These are phyloP conservation scores for Delphinus delphis DNA, from an alignment of 2,113 vertebrate species.

Conservation along the genomic window DNA sequence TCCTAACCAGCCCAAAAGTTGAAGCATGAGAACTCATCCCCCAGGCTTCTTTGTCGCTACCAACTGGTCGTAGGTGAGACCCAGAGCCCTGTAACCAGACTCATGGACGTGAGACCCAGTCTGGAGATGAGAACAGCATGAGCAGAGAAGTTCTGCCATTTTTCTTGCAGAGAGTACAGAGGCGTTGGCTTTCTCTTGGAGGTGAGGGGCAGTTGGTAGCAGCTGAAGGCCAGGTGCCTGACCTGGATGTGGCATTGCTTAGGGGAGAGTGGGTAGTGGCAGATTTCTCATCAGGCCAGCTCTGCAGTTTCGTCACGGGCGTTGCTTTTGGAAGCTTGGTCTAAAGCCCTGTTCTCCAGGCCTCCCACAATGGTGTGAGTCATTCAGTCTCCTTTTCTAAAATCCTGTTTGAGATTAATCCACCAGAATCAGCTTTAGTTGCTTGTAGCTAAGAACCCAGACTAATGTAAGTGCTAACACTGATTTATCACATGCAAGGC, in stretches of 20 bases:
- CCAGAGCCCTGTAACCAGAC: not conserved
- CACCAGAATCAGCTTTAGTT: not conserved
- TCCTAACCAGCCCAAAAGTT: not conserved
- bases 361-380: not conserved
- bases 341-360: not conserved
- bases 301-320: not conserved
- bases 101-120: fast-evolving
- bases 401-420: not conserved
- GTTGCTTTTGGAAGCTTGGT: not conserved
- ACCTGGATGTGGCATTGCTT: not conserved
- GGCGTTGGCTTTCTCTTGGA: not conserved
- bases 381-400: not conserved
- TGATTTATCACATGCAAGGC: not conserved
- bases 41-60: not conserved
- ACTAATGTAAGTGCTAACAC: not conserved
- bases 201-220: not conserved
- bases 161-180: not conserved
- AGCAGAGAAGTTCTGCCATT: not conserved
- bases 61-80: not conserved
- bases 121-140: not conserved
- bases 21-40: not conserved
- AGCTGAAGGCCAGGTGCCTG: not conserved
- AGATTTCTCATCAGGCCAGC: not conserved
- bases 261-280: not conserved
- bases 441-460: not conserved